Evolutionary conservation across 2,113 vertebrate genomes (phyloP).

Genomic region (Elanus axillaris): DNA sequence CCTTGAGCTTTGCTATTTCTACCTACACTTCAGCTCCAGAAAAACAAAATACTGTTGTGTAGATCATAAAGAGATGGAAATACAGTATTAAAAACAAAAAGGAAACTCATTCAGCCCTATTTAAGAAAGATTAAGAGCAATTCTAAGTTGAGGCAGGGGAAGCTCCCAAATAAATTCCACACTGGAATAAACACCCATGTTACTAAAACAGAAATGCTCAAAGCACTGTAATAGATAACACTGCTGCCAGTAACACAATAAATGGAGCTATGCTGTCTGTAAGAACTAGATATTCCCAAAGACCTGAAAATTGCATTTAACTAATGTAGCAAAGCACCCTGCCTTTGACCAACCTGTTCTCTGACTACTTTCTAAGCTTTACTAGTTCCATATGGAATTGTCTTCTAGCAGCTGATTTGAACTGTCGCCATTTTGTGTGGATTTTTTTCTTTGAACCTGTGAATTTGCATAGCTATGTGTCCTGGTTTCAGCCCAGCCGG

Average conservation of each 20-base stretch:
- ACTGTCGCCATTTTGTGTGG: not conserved
- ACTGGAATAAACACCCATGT: not conserved
- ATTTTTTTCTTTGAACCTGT: not conserved
- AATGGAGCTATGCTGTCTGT: not conserved
- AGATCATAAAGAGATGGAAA: not conserved
- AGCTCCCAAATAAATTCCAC: not conserved
- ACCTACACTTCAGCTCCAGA: not conserved
- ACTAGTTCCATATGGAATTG: not conserved
- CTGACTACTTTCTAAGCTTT: not conserved
- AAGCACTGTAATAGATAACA: not conserved
- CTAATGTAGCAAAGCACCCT: not conserved
- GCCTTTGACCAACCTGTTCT: not conserved
- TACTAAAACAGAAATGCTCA: not conserved
- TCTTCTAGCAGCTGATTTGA: not conserved
- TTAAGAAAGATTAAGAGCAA: not conserved
- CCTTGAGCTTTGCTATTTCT: not conserved
- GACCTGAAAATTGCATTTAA: not conserved
- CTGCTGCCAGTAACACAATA: not conserved
- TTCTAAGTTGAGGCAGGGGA: not conserved
- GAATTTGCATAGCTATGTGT: not conserved
- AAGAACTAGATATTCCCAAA: not conserved
- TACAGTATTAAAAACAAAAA: not conserved
- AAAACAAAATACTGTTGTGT: not conserved
- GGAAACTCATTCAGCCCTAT: not conserved
- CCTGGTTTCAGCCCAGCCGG: too few relatives aligned